Conservation (phyloP, 2,888 invertebrate species). For the Arrhopalites spinosus region DNA sequence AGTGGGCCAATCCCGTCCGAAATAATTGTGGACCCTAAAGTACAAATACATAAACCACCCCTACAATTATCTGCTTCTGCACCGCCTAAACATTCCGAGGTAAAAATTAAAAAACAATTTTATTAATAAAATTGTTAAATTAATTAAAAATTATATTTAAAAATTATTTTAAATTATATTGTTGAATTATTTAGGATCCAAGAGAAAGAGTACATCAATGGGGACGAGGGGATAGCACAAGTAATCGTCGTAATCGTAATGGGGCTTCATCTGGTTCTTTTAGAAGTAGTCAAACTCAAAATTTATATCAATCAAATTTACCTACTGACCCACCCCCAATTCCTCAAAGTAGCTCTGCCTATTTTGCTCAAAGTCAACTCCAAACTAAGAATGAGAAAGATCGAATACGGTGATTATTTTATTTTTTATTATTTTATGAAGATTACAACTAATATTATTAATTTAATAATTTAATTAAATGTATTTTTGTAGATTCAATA, state of each 20-base stretch:
- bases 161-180: no score
- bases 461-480: background rate
- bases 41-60: background rate
- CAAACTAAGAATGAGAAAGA: background rate
- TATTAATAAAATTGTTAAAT: no score
- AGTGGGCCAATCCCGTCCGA: background rate
- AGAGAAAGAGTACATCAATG: background rate
- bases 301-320: background rate
- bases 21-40: constrained; percentile 27
- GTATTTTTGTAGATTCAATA: constrained; percentile 3
- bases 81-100: constrained; percentile 28
- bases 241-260: background rate
- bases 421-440: no score
- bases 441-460: background rate
- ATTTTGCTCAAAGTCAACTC: background rate
- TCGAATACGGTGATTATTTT: background rate
- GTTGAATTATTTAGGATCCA: no score
- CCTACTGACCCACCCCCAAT: background rate
- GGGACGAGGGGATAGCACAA: background rate
- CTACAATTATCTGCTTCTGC: background rate
- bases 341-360: constrained; percentile 4
- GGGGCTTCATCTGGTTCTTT: background rate
- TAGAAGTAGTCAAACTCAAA: no score
- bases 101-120: no score
- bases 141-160: no score